Percentiles rank a stretch among this genome's conserved stretches.
Conservation (phyloP, 92 coral and sea anemone species). For the Isaurus tuberculatus region DNA sequence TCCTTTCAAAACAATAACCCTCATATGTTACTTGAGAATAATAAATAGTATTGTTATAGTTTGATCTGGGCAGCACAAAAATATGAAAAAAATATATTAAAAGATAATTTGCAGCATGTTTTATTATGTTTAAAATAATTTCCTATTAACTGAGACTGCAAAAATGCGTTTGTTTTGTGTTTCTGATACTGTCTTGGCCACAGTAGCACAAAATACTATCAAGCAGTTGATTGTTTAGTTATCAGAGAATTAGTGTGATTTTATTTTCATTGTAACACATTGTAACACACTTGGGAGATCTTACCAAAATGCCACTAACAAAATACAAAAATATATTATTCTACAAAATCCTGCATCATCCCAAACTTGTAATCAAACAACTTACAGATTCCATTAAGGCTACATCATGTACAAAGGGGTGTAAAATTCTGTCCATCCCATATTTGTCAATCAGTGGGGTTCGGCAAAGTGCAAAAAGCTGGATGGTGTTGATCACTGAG, state of each 20-base stretch:
- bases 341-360: neutral
- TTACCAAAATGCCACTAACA: neutral
- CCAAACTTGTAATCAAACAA: neutral
- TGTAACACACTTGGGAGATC: too few species aligned
- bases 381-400: conserved; percentile 69
- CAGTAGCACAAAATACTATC: too few species aligned
- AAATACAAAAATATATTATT: neutral
- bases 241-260: too few species aligned
- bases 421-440: conserved; percentile 75
- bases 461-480: conserved; percentile 68
- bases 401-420: conserved; percentile 70
- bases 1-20: conserved; percentile 49
- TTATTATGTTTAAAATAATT: too few species aligned
- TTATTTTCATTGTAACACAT: too few species aligned
- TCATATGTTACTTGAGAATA: neutral
- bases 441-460: conserved; percentile 57
- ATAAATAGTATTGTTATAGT: too few species aligned
- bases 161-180: too few species aligned
- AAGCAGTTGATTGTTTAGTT: too few species aligned
- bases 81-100: too few species aligned
- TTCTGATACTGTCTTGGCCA: too few species aligned
- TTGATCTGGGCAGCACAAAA: neutral
- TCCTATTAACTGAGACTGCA: too few species aligned
- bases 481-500: conserved; percentile 65
- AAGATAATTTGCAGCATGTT: too few species aligned